Evolutionary conservation across 1,140 invertebrate species (phyloP), one percentile per base, ranked within the genome.

Genomic region (Papilio dardanus): DNA sequence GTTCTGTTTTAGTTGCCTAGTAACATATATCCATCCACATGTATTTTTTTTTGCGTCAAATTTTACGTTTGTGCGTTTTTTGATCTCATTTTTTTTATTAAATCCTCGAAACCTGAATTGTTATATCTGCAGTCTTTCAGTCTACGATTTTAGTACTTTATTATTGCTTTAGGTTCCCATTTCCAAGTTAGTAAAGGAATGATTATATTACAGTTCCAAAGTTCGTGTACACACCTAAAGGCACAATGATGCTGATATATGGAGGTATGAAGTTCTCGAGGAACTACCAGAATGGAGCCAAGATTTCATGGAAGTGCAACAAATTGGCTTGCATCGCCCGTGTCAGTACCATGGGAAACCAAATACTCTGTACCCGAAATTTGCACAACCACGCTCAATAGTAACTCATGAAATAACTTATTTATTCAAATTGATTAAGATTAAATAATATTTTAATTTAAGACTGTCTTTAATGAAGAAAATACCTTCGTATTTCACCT

Each of bases 281-380:
- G 33, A 87, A 87, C 75, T 87, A 87, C 31, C 77, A 80, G 76
- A 83, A 85, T 37, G 76, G 79, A 1, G 37, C 74, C 1, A 83
- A 75, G 31, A 79, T 84, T 16, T 85, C 83, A 0, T 87, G 84
- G 83, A 82, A 81, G 35, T 86, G 86, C 66, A 83, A 81, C 67
- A 86, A 81, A 62, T 0, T 19, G 2, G 77, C 78, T 2, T 86
- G 86, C 74, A 81, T 74, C 16, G 84, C 82, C 0, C 74, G 83
- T 12, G 71, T 87, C n/a, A 74, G 33, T 8, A 87, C 84, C 1
- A 12, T 82, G 0, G 30, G 73, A 16, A 8, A 71, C 19, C 12
- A 74, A 7, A 67, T 87, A 8, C 58, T 86, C 0, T 35, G 8
- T 8, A 33, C 79, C 1, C 81, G 75, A 30, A 85, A 87, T 67